Conservation (phyloP, 2,888 invertebrate genomes). For the Entomobrya multifasciata region DNA sequence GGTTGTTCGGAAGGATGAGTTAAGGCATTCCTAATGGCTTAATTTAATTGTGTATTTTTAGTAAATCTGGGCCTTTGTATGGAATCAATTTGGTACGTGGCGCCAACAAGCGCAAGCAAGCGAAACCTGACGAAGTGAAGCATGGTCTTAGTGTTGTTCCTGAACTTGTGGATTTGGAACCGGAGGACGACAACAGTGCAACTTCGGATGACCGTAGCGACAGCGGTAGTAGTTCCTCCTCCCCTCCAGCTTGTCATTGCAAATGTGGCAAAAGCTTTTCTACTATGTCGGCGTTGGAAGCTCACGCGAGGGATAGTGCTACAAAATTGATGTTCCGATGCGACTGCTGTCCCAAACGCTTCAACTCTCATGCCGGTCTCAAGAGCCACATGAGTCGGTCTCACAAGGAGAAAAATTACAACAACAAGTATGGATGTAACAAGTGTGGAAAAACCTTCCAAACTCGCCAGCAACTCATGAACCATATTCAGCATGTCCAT, state of each 20-base stretch:
- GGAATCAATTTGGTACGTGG: neutral
- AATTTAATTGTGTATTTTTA: neutral
- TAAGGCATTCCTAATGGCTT: neutral
- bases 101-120: neutral
- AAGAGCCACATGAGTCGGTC: neutral
- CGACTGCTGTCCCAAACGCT: neutral
- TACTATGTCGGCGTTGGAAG: neutral
- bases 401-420: neutral
- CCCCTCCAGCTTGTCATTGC: neutral
- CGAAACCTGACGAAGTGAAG: neutral
- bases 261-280: neutral
- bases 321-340: neutral
- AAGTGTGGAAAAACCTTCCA: neutral
- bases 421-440: neutral
- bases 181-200: no score
- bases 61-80: neutral
- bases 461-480: no score
- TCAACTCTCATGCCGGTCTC: neutral
- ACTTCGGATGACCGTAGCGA: no score
- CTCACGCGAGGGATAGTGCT: neutral
- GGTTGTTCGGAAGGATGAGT: no score
- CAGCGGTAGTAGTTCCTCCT: neutral
- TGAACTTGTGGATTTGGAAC: neutral
- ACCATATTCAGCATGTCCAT: no score
- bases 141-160: no score